A percentile compares a stretch with the other conserved stretches of the same genome.
These are phyloP conservation scores for Upupa epops DNA, from an alignment of 2,113 vertebrate genomes.

Conservation along the genomic window DNA sequence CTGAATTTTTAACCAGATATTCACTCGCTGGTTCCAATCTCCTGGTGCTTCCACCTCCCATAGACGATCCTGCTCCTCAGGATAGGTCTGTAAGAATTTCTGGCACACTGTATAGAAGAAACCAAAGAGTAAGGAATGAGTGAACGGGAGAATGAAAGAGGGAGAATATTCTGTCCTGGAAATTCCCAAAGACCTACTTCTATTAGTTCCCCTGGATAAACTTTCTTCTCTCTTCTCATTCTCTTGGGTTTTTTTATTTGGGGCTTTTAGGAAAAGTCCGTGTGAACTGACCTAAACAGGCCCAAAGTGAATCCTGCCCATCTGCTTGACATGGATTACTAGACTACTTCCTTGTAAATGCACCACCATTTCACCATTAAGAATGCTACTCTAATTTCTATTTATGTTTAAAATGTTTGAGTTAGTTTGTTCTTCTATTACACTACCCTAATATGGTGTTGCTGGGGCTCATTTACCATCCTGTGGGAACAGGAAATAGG, in stretches of 20 bases:
- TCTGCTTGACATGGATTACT: neutral
- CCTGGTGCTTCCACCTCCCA: conserved; percentile 91
- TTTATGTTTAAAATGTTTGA: neutral
- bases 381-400: neutral
- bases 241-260: neutral
- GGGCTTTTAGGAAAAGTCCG: neutral
- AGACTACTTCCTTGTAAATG: neutral
- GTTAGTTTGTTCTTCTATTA: neutral
- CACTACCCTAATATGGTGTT: neutral
- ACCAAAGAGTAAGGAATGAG: neutral
- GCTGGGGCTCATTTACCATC: neutral
- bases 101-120: conserved; percentile 79
- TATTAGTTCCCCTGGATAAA: neutral
- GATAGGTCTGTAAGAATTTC: conserved; percentile 78
- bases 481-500: neutral
- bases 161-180: neutral
- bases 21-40: conserved; percentile 83
- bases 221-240: neutral
- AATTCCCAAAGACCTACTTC: neutral
- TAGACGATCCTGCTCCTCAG: conserved; percentile 77
- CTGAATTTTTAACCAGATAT: conserved; percentile 88
- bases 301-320: neutral
- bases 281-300: neutral
- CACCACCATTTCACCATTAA: neutral
- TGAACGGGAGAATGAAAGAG: neutral